Base-by-base conservation (phyloP, 2,888 invertebrate genomes). In the Hydriomena furcata region DNA sequence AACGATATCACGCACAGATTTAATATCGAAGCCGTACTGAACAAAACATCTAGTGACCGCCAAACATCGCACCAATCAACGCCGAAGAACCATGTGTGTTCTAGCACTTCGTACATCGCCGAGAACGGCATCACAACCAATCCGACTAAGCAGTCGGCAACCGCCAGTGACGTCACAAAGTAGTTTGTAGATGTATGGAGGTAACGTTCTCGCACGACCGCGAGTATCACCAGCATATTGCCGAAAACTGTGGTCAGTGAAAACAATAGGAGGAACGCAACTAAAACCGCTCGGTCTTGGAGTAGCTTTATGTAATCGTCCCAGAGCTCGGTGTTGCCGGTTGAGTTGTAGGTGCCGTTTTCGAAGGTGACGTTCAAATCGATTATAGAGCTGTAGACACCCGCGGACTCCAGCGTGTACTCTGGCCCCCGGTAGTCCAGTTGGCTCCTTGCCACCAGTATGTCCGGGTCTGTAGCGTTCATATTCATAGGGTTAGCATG, bases 121-220 rank as follows among this genome's bases (percentile, higher is more conserved):
- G 97, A 96, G 82, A 99, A 98, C 0, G 99, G 99, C 99, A 99
- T 99, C 38, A 99, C 99, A 2, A 99, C 96, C 37, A 98, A 90
- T 0, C 99, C 99, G 2, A 99, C 98, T 32, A 99, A 91, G 66
- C 98, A 97, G 79, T 99, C 99, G 0, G 99, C 99, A 13, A 98
- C 96, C 0, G 99, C 99, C 56, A 99, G 86, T 7, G 99, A 99
- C 6, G 98, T 98, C 56, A 99, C 97, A 80, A 99, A 97, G 77
- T 98, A 99, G 83, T 99, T 99, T 5, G 99, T 99, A 5, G 99
- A 97, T 6, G 98, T 98, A 78, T 99, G 97, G 3, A 99, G 92
- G 73, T 98, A 98, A 11, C 98, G 92, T 78, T 99, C 99, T 11
- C 97, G 92, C 23, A 96, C 93, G 5, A 99, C 99, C 0, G 99